Conservation (phyloP, 2,888 invertebrate species). For the Hartigia nigra region DNA sequence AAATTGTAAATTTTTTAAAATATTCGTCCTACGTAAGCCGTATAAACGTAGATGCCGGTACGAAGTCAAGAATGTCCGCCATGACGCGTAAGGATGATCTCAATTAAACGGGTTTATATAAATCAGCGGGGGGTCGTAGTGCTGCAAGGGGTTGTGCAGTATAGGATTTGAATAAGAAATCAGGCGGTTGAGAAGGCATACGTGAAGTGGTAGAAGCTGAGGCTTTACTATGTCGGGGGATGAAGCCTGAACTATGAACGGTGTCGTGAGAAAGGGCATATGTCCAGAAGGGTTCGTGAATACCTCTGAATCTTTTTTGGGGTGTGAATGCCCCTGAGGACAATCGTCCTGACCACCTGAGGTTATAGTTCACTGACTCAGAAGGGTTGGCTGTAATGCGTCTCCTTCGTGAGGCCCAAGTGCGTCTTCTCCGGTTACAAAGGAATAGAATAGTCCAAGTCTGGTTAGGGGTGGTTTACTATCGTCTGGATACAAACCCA, state of each 20-base stretch:
- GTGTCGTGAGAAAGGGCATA: conserved; percentile 49
- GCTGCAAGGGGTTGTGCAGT: conserved; percentile 41
- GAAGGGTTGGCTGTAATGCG: conserved; percentile 31
- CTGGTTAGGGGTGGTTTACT: neutral
- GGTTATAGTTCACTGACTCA: conserved; percentile 30
- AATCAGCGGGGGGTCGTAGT: conserved; percentile 51
- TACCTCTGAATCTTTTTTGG: conserved; percentile 32
- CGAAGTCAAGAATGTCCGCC: neutral
- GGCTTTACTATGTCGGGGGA: neutral
- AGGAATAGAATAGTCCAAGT: neutral
- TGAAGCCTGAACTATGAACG: conserved; percentile 8
- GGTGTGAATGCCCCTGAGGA: conserved; percentile 40
- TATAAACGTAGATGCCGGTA: neutral
- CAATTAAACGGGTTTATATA: conserved; percentile 62
- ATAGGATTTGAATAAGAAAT: conserved; percentile 50
- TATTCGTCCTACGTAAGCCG: neutral
- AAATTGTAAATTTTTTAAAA: neutral
- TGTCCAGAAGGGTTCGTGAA: conserved; percentile 40
- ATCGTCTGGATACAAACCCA: neutral
- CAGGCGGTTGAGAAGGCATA: conserved; percentile 33
- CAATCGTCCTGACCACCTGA: conserved; percentile 50
- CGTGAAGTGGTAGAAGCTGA: neutral
- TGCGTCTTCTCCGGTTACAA: neutral
- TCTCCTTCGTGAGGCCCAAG: conserved; percentile 5
- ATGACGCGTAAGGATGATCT: conserved; percentile 52